These are phyloP conservation scores for Heteractis magnifica DNA, from an alignment of 92 coral and sea anemone genomes.

Conservation along the genomic window DNA sequence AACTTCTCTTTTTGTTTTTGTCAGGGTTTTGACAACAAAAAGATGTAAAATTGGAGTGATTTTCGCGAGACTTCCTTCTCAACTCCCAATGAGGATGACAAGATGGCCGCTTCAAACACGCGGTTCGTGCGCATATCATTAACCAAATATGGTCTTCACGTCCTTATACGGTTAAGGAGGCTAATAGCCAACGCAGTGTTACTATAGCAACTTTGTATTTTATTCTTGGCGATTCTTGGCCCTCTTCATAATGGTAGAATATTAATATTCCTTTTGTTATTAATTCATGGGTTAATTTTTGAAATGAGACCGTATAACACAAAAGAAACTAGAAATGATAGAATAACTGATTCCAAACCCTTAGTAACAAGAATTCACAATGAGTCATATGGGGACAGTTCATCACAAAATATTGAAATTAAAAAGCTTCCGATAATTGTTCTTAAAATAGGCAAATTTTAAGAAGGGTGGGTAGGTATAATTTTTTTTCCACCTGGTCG, in stretches of 20 bases:
- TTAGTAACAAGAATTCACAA: too few relatives aligned
- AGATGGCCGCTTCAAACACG: conserved; percentile 36
- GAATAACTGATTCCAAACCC: too few relatives aligned
- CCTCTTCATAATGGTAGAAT: not conserved
- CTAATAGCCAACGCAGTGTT: not conserved
- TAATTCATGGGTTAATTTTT: too few relatives aligned
- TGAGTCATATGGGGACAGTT: too few relatives aligned
- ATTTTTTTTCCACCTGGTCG: too few relatives aligned
- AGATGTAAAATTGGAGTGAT: not conserved
- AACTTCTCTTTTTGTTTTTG: conserved; percentile 8
- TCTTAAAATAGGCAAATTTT: too few relatives aligned
- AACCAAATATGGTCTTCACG: conserved; percentile 19
- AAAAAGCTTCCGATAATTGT: too few relatives aligned
- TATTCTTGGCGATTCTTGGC: not conserved
- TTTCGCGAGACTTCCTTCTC: not conserved
- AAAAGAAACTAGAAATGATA: too few relatives aligned
- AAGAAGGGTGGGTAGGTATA: too few relatives aligned
- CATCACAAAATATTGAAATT: too few relatives aligned
- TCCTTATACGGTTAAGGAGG: conserved; percentile 16
- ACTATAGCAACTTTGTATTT: not conserved
- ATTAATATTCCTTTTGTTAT: not conserved
- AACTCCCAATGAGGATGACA: conserved; percentile 35
- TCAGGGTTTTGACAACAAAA: conserved; percentile 19
- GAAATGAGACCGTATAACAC: too few relatives aligned
- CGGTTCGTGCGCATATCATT: conserved; percentile 27